These are phyloP conservation scores for Drosophila neoperkinsi DNA, from an alignment of 2,888 invertebrate genomes.

Conservation along the genomic window DNA sequence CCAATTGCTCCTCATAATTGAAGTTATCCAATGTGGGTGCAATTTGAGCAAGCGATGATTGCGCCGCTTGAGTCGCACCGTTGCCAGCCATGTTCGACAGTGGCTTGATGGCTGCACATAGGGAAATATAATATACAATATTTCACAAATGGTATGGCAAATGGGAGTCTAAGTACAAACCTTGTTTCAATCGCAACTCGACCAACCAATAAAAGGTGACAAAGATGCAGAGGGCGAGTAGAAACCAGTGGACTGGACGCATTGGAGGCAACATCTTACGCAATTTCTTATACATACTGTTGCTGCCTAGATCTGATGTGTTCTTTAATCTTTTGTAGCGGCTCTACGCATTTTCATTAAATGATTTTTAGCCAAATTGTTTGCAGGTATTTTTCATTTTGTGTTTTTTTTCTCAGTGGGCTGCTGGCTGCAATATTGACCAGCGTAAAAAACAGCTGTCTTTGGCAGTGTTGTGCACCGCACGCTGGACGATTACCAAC, in stretches of 20 bases:
- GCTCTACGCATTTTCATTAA: constrained; percentile 39
- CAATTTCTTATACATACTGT: constrained; percentile 67
- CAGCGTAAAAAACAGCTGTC: constrained; percentile 46
- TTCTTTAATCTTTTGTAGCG: constrained; percentile 18
- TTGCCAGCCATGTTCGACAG: constrained; percentile 47
- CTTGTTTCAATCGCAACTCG: constrained; percentile 71
- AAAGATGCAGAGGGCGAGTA: constrained; percentile 72
- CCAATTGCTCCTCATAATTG: constrained; percentile 88
- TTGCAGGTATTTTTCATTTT: constrained; percentile 33
- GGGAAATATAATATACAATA: background rate
- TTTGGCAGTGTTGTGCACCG: constrained; percentile 3
- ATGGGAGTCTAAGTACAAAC: constrained; percentile 34
- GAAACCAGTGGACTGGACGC: constrained; percentile 80
- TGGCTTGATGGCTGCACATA: constrained; percentile 71
- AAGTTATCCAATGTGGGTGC: constrained; percentile 45
- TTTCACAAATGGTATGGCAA: background rate
- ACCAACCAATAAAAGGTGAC: constrained; percentile 82
- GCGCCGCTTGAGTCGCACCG: constrained; percentile 16
- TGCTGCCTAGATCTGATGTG: constrained; percentile 1
- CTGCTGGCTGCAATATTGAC: constrained; percentile 36
- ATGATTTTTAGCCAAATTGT: constrained; percentile 27
- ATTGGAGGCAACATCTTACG: constrained; percentile 83
- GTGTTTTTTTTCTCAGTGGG: constrained; percentile 5
- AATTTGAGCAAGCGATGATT: constrained; percentile 11
- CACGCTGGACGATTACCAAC: background rate